These are phyloP conservation scores for Helicoverpa zea DNA, from an alignment of 1,140 invertebrate genomes.

Conservation along the genomic window DNA sequence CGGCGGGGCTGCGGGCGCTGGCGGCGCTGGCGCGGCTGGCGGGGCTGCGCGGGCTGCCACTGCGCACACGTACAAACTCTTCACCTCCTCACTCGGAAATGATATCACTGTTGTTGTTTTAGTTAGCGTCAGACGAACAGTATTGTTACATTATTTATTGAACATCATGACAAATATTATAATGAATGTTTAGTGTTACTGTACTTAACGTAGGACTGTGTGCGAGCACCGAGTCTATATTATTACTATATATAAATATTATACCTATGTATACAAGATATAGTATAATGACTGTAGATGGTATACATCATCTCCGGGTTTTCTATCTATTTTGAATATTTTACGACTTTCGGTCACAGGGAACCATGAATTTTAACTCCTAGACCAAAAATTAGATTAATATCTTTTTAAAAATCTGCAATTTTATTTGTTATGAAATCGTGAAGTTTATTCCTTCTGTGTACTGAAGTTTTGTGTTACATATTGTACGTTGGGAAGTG, in stretches of 20 bases:
- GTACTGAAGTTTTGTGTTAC: not conserved
- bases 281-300: slow-evolving; percentile 37
- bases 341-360: slow-evolving; percentile 50
- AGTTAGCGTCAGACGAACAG: slow-evolving; percentile 12
- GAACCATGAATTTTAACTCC: slow-evolving; percentile 47
- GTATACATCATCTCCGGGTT: slow-evolving; percentile 43
- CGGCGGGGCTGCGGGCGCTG: slow-evolving; percentile 75
- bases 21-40: slow-evolving; percentile 78
- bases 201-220: slow-evolving; percentile 45
- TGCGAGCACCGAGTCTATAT: slow-evolving; percentile 26
- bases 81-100: slow-evolving; percentile 5
- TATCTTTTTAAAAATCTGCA: slow-evolving; percentile 42
- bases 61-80: slow-evolving; percentile 47
- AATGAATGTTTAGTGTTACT: slow-evolving; percentile 39
- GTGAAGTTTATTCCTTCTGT: not conserved
- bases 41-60: slow-evolving; percentile 40
- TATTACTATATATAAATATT: slow-evolving; percentile 31
- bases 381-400: slow-evolving; percentile 49
- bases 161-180: slow-evolving; percentile 43
- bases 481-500: not conserved
- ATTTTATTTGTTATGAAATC: slow-evolving; percentile 27
- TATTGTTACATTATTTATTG: slow-evolving; percentile 47
- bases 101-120: slow-evolving; percentile 34
- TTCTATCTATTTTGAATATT: slow-evolving; percentile 49
- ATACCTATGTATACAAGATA: slow-evolving; percentile 43